These are phyloP conservation scores for Cinara cedri DNA, from an alignment of 2,888 invertebrate species.

Conservation along the genomic window DNA sequence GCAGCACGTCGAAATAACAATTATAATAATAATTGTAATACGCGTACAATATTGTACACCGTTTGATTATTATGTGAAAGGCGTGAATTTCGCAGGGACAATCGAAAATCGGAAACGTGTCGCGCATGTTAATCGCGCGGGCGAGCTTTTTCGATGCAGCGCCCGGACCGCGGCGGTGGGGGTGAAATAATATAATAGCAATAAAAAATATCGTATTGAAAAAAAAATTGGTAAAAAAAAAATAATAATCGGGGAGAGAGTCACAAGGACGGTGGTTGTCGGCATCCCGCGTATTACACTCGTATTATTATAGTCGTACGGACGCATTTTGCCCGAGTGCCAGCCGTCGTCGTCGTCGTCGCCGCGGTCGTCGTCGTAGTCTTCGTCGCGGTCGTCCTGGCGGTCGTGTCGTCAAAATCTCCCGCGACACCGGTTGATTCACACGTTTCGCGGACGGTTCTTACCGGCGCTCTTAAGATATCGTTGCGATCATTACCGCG, in stretches of 20 bases:
- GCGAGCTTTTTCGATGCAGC: too few relatives aligned
- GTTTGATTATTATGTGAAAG: background rate
- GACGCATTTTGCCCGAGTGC: background rate
- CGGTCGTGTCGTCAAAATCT: too few relatives aligned
- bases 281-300: too few relatives aligned
- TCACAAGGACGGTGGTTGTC: slow-evolving; percentile 5
- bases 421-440: slow-evolving; percentile 18
- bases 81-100: slow-evolving; percentile 6
- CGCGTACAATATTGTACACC: background rate
- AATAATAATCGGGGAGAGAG: background rate
- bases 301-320: background rate
- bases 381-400: too few relatives aligned
- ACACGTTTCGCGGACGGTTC: slow-evolving; percentile 15
- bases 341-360: slow-evolving; percentile 13
- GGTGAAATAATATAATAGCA: background rate
- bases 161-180: background rate
- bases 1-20: background rate
- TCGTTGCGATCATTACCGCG: too few relatives aligned
- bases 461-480: background rate
- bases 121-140: background rate
- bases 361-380: background rate
- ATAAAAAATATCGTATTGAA: too few relatives aligned
- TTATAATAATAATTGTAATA: background rate
- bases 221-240: background rate
- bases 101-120: slow-evolving; percentile 5